Base-by-base conservation (phyloP, 35 echinoderm and acorn worm genomes). In the Anneissia japonica region DNA sequence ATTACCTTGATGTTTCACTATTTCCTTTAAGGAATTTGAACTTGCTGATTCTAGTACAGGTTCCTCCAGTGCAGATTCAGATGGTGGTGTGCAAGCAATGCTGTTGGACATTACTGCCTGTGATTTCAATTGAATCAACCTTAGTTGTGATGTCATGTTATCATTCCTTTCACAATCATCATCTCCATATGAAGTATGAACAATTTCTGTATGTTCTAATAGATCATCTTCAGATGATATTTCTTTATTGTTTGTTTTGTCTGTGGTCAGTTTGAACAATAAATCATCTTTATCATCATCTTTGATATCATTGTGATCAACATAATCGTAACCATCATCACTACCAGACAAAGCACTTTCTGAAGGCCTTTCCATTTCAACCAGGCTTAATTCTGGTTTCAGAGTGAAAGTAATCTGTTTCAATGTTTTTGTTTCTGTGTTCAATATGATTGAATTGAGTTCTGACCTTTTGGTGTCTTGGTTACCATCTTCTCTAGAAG, bases 281-380 rank as follows among this genome's bases (percentile, higher is more conserved):
- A n/a, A n/a, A n/a, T n/a, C n/a, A n/a, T n/a, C n/a, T n/a, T n/a
- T n/a, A 85, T 23, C 30, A 37, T 74, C 55, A 85, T 31, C 12
- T 38, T 26, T 21, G 37, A 83, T 4, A 17, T 83, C 81, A 83
- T 38, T 37, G 37, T 82, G 37, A 39, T 82, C 23, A 33, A 41
- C 9, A 35, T 38, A 28, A 29, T 26, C 34, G 36, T 77, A 30
- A 5, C 46, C 26, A 82, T 85, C 83, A 16, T 86, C 84, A 76
- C 84, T 86, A 32, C 77, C 84, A 79, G 76, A 38, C 40, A 45
- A 79, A 46, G 55, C 36, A 4, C 10, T n/a, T 64, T 79, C 86
- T 45, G 38, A 64, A 19, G 78, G 76, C 33, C 40, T 23, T 80
- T 80, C 40, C 7, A 16, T 12, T 3, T 64, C 51, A 64, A 2